Conservation (phyloP, 2,888 invertebrate species). For the Drosophila gaucha region DNA sequence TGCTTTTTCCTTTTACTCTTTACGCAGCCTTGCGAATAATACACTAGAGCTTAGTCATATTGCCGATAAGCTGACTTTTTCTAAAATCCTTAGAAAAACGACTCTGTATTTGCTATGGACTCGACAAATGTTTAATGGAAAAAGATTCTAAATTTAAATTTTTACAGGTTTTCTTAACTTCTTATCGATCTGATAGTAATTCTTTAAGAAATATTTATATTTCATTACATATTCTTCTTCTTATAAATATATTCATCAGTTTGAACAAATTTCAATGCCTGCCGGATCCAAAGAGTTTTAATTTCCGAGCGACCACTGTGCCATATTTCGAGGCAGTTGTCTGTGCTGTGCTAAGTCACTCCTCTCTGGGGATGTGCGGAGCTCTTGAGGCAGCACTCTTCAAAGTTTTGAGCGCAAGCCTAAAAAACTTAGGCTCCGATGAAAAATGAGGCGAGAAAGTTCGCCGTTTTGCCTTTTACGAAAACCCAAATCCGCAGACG, state of each 20-base stretch:
- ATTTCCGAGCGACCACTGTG: background rate
- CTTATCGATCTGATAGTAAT: too few relatives aligned
- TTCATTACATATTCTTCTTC: too few relatives aligned
- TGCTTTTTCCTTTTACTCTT: background rate
- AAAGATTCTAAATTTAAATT: too few relatives aligned
- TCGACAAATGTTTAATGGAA: too few relatives aligned
- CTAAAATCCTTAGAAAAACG: too few relatives aligned
- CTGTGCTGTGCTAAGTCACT: too few relatives aligned
- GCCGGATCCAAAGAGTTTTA: background rate
- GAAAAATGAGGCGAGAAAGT: conserved; percentile 54
- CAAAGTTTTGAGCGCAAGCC: conserved; percentile 44
- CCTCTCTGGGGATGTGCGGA: conserved; percentile 1
- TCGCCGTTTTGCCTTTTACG: conserved; percentile 23
- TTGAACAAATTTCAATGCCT: background rate
- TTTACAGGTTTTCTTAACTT: too few relatives aligned
- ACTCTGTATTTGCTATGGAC: too few relatives aligned
- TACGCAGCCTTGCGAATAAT: background rate
- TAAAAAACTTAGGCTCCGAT: conserved; percentile 28
- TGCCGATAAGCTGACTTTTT: background rate
- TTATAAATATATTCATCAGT: too few relatives aligned
- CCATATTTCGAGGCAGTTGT: background rate
- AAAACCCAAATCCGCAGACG: conserved; percentile 21
- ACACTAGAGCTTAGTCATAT: background rate
- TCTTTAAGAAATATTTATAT: too few relatives aligned
- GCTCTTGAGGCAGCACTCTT: conserved; percentile 28